Evolutionary conservation across 2,888 invertebrate genomes (phyloP), one percentile per base, ranked within the genome.

Genomic region (Aphidoletes aphidimyza): DNA sequence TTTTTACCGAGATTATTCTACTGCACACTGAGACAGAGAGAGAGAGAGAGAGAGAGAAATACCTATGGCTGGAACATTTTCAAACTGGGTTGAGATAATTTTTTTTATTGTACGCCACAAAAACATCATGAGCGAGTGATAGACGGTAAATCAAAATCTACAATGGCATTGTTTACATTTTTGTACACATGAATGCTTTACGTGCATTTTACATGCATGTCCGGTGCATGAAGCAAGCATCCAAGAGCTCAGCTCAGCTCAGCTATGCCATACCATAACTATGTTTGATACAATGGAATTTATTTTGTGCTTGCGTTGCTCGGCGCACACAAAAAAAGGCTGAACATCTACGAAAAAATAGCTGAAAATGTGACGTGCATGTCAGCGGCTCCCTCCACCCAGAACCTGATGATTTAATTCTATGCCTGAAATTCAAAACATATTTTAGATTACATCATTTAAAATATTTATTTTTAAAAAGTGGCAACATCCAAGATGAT

Each of bases 61-160:
- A 8, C 22, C 14, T 54, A 22, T 22, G 30, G 17, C 69, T 30
- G 69, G 2, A 69, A 30, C 69, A 69, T 69, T 69, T 39, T 11
- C 11, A n/a, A n/a, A n/a, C n/a, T n/a, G n/a, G n/a, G n/a, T n/a
- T n/a, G n/a, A n/a, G n/a, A n/a, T n/a, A n/a, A n/a, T 39, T 11
- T 39, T 5, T 39, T 39, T 54, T 69, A 30, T 69, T 54, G 3
- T 26, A 3, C 22, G 3, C 30, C 69, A 69, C 11, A 1, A 26
- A 5, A 34, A 30, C 11, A 11, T 69, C 69, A 69, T 69, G 69
- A 69, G 69, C 30, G 69, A 69, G 69, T 69, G 69, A 69, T 69
- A 69, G 69, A 69, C 69, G 30, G 30, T 69, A 69, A 69, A 69
- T 69, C 69, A 69, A 69, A 69, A 69, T 69, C 69, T 69, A 69